These are phyloP conservation scores for Rhynchophorus ferrugineus DNA, from an alignment of 1,140 invertebrate species.

Conservation along the genomic window DNA sequence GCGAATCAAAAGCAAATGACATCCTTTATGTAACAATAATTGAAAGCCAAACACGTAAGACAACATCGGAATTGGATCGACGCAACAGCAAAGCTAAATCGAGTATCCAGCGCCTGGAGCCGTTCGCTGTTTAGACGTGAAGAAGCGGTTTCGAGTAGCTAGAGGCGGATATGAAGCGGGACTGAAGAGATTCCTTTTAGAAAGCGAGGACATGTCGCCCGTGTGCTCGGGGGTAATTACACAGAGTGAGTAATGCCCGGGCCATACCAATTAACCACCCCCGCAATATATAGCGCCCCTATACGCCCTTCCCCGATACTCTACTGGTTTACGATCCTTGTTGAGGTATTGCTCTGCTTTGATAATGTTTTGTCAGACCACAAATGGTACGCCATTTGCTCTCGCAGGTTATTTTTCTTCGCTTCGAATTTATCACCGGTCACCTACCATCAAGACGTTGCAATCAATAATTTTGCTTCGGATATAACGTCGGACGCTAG, in stretches of 20 bases:
- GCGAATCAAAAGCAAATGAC: conserved; percentile 22
- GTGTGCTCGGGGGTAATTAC: conserved; percentile 39
- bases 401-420: background rate
- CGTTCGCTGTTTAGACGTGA: conserved; percentile 19
- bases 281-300: conserved; percentile 16
- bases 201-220: conserved; percentile 39
- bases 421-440: background rate
- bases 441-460: no score
- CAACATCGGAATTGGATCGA: conserved; percentile 10
- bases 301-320: conserved; percentile 18
- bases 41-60: conserved; percentile 23
- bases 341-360: conserved; percentile 21
- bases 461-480: no score
- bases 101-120: conserved; percentile 16
- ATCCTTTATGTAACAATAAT: conserved; percentile 25
- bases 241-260: conserved; percentile 38
- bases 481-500: no score
- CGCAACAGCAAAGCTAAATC: conserved; percentile 18
- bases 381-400: conserved; percentile 10
- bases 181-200: conserved; percentile 16
- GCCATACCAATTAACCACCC: conserved; percentile 34
- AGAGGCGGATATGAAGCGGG: conserved; percentile 11
- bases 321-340: conserved; percentile 19
- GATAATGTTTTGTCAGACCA: conserved; percentile 24
- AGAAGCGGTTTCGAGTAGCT: conserved; percentile 13